Evolutionary conservation across 2,113 vertebrate species (phyloP), one percentile per base, ranked within the genome.

Genomic region (Brachypodius melanocephalos): DNA sequence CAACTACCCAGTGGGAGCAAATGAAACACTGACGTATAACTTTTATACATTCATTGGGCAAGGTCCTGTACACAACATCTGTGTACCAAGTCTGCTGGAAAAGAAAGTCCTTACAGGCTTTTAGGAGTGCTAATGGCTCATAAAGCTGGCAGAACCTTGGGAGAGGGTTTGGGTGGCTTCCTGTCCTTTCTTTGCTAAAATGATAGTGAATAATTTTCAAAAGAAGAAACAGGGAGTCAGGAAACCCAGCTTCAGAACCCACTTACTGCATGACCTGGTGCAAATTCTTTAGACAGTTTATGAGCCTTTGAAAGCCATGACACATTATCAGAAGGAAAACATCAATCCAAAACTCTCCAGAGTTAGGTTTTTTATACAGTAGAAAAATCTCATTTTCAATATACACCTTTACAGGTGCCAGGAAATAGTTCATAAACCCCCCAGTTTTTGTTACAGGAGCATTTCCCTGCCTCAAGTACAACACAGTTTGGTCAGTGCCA

Each of bases 401-500:
- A 32, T 62, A 17, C 9, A 32, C 13, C 12, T 28, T 66, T n/a
- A 36, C 24, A 7, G 7, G 13, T 76, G 31, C 12, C 38, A 73
- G 29, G 12, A 88, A 93, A 73, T 6, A 12, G 8, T 19, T 51
- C 4, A 2, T 57, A 80, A 68, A 85, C 83, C 5, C 34, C 14
- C 8, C 28, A 18, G 12, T 80, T 88, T 62, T 45, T 69, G 8
- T 61, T 85, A 83, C 13, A 54, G 49, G 3, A 90, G 17, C 29
- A 61, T 59, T 82, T 68, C 10, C 19, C 11, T 62, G 17, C 7
- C 66, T 40, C 26, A 73, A 31, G 24, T 38, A 45, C 62, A 46
- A 25, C 0, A 4, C 73, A 49, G 8, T 14, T 20, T 2, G 5
- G 17, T 20, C 58, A 45, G 38, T 7, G 6, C 26, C 43, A 45